Conservation (phyloP, 2,113 vertebrate species). For the Tyto alba region DNA sequence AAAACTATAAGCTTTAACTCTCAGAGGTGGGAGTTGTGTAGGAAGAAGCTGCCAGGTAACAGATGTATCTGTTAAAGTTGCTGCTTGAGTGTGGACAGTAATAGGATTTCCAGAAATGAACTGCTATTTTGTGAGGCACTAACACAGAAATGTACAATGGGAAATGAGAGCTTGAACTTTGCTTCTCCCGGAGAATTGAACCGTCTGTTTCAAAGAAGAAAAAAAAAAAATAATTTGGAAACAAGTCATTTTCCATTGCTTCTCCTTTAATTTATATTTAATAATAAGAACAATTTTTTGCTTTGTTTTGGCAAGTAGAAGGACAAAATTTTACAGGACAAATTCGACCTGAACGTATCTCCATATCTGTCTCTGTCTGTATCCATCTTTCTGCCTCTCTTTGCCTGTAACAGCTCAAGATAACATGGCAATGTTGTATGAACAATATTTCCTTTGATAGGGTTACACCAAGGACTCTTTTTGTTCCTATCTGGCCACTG, state of each 20-base stretch:
- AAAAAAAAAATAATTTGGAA: slow-evolving; percentile 12
- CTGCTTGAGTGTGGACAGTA: slow-evolving; percentile 65
- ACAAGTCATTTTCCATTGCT: slow-evolving; percentile 35
- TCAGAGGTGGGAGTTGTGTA: slow-evolving; percentile 43
- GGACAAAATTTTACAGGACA: background rate
- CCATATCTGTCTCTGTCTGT: background rate
- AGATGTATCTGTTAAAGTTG: slow-evolving; percentile 55
- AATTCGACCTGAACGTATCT: background rate
- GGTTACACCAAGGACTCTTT: background rate
- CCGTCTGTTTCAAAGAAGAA: slow-evolving; percentile 1
- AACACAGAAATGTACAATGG: slow-evolving; percentile 53
- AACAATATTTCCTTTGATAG: background rate
- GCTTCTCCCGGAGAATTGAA: slow-evolving; percentile 39
- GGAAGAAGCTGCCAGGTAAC: slow-evolving; percentile 55
- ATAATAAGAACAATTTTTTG: background rate
- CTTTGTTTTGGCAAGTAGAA: slow-evolving; percentile 18
- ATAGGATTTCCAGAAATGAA: slow-evolving; percentile 70
- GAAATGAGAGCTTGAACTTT: slow-evolving; percentile 67
- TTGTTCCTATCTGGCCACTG: background rate
- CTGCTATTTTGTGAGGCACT: slow-evolving; percentile 62
- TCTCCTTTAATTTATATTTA: slow-evolving; percentile 41
- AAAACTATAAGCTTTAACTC: slow-evolving; percentile 53
- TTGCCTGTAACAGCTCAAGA: background rate
- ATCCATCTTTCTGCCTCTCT: background rate
- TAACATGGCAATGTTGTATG: background rate